Conservation (phyloP, 2,113 vertebrate species). For the Eurypyga helias region DNA sequence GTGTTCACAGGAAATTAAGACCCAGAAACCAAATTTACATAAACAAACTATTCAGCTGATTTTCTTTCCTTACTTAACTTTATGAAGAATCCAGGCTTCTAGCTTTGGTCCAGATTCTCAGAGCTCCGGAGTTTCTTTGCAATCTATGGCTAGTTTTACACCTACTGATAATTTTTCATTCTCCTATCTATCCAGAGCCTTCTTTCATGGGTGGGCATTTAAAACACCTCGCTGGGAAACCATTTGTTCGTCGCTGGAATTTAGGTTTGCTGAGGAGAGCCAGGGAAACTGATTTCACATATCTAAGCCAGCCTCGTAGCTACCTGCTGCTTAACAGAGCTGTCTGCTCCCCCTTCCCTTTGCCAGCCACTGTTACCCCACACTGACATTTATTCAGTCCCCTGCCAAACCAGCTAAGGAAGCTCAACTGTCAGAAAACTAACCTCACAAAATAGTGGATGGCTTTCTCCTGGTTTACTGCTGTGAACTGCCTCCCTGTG, state of each 20-base stretch:
- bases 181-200: neutral
- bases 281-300: neutral
- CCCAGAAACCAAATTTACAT: neutral
- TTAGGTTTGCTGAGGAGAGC: neutral
- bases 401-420: neutral
- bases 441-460: neutral
- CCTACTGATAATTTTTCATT: neutral
- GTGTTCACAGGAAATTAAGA: neutral
- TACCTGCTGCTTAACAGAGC: neutral
- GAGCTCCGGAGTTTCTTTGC: neutral
- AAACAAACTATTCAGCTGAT: neutral
- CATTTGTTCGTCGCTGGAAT: neutral
- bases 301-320: neutral
- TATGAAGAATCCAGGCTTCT: neutral
- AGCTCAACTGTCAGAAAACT: neutral
- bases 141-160: neutral
- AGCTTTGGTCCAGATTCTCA: neutral
- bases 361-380: neutral
- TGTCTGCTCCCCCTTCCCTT: neutral
- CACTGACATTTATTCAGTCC: neutral
- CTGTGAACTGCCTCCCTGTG: neutral
- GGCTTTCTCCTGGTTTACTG: neutral
- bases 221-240: neutral
- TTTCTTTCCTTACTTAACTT: neutral
- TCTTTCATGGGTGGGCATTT: neutral